phyloP scores from a whole-genome alignment of 1,140 invertebrate species.

The Lutraria rhynchaena region DNA sequence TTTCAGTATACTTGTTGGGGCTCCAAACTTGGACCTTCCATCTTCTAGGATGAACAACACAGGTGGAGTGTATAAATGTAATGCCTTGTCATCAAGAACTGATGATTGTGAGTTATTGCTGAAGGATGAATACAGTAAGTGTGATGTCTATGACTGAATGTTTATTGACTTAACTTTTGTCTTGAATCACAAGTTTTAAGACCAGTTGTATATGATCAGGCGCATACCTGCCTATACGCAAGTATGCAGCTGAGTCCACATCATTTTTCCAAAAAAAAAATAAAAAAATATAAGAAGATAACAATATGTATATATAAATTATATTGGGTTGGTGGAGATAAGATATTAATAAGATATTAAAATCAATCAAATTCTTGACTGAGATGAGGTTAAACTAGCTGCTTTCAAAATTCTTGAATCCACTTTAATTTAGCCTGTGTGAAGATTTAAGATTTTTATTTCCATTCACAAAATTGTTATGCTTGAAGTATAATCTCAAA shows the following conservation, averaged over 20 bases:
- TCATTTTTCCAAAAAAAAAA: too few relatives aligned
- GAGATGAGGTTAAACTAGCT: too few relatives aligned
- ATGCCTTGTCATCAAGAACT: conserved; percentile 19
- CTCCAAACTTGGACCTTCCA: conserved; percentile 36
- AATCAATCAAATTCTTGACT: too few relatives aligned
- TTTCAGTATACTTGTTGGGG: conserved; percentile 57
- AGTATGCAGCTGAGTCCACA: too few relatives aligned
- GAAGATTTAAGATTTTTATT: too few relatives aligned
- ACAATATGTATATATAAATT: too few relatives aligned
- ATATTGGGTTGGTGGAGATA: background rate
- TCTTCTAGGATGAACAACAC: conserved; percentile 36
- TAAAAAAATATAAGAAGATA: background rate
- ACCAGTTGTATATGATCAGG: background rate
- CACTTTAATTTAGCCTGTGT: too few relatives aligned
- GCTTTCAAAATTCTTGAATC: too few relatives aligned
- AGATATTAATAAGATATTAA: too few relatives aligned
- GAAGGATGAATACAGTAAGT: conserved; percentile 43
- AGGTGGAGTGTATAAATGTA: conserved; percentile 47
- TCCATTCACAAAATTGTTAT: too few relatives aligned
- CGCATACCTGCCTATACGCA: too few relatives aligned
- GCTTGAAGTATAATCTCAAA: too few relatives aligned
- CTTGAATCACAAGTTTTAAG: background rate
- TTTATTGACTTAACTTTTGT: background rate
- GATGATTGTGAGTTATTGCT: conserved; percentile 48
- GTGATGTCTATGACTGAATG: background rate